Conservation (phyloP, 2,113 vertebrate species). For the Talpa occidentalis region DNA sequence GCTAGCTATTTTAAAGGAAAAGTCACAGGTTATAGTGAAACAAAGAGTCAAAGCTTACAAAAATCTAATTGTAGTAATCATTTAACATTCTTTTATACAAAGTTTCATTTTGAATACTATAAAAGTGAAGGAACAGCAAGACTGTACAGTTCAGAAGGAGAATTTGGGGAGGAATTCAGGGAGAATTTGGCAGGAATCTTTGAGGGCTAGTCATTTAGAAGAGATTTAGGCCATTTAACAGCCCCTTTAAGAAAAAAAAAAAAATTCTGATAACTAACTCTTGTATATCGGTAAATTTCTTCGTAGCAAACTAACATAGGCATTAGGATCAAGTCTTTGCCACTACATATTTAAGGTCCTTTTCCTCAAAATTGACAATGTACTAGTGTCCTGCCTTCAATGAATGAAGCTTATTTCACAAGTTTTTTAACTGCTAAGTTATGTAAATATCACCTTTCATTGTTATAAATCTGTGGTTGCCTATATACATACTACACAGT, state of each 20-base stretch:
- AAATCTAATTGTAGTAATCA: background rate
- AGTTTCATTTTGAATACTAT: conserved; percentile 22
- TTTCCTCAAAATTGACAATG: background rate
- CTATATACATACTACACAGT: background rate
- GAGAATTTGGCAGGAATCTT: background rate
- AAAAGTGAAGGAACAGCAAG: background rate
- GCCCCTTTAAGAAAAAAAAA: background rate
- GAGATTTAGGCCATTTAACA: background rate
- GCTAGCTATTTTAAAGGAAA: conserved; percentile 14
- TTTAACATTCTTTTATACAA: background rate
- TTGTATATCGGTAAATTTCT: background rate
- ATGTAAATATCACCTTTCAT: background rate
- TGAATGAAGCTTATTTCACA: background rate
- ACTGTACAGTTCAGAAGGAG: background rate
- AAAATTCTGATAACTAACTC: background rate
- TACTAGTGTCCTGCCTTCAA: background rate
- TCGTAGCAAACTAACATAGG: background rate
- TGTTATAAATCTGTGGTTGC: background rate
- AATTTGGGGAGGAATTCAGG: too few relatives aligned
- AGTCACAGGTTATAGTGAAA: background rate
- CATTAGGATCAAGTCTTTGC: background rate
- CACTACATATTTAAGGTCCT: background rate
- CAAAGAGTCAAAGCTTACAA: background rate
- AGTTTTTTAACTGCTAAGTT: conserved; percentile 29
- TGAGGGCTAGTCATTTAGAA: background rate